Evolutionary conservation across 2,113 vertebrate species (phyloP).

Genomic region (Antechinus stuartii): DNA sequence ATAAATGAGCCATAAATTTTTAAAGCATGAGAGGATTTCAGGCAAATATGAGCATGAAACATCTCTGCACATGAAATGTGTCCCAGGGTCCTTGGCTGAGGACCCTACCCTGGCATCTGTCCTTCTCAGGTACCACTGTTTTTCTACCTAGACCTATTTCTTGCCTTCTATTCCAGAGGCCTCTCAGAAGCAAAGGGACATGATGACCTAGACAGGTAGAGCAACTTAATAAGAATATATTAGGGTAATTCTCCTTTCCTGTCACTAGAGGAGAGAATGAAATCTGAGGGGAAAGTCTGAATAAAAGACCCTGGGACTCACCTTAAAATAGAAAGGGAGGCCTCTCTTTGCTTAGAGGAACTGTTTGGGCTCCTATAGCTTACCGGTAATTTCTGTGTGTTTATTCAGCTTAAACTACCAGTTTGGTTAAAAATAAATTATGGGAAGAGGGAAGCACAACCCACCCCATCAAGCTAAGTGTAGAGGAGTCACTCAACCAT

Average conservation of each 20-base stretch:
- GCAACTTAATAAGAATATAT: neutral
- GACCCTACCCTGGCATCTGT: neutral
- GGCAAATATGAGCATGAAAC: neutral
- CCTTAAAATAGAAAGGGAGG: neutral
- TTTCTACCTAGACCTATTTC: neutral
- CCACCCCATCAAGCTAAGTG: neutral
- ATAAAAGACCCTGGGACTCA: neutral
- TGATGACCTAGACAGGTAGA: neutral
- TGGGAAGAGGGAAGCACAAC: neutral
- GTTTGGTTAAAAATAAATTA: conserved; percentile 6
- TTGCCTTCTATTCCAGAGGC: neutral
- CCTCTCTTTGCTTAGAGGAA: neutral
- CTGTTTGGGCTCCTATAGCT: neutral
- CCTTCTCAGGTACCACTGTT: neutral
- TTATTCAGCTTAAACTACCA: neutral
- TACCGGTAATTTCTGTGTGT: neutral
- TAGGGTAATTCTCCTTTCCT: neutral
- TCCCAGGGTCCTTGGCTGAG: neutral
- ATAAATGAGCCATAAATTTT: neutral
- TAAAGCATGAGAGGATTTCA: neutral
- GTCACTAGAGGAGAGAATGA: neutral
- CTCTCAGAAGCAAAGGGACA: neutral
- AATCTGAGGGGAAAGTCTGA: neutral
- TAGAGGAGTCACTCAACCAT: neutral
- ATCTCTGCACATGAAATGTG: neutral